Conservation (phyloP, 1,140 invertebrate genomes). For the Apis cerana region DNA sequence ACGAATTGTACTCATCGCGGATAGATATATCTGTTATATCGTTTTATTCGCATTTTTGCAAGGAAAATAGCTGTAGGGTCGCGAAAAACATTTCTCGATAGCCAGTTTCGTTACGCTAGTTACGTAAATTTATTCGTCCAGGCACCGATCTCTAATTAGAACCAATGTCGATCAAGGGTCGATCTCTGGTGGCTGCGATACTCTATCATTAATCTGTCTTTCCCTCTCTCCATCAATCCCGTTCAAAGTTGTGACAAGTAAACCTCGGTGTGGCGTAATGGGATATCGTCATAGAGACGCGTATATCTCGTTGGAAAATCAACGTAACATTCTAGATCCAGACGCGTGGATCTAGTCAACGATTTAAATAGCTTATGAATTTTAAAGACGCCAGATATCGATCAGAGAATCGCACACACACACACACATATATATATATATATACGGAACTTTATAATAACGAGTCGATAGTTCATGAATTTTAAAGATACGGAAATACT, state of each 20-base stretch:
- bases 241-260: constrained; percentile 13
- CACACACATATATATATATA: no score
- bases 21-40: no score
- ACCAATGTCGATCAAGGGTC: constrained; percentile 21
- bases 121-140: background rate
- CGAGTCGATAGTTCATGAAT: no score
- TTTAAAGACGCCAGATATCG: background rate
- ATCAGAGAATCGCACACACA: no score
- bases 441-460: no score
- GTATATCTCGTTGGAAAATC: background rate
- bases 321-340: background rate
- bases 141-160: constrained; percentile 35
- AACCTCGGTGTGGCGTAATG: background rate
- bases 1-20: no score
- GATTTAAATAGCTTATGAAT: background rate
- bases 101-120: background rate
- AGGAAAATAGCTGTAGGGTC: background rate
- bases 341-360: background rate
- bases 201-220: constrained; percentile 22
- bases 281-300: background rate
- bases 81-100: background rate
- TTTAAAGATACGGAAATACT: no score
- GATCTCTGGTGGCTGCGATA: background rate
- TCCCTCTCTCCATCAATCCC: background rate
- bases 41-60: no score